Conservation (phyloP, 1,140 invertebrate species). For the Listronotus oregonensis region DNA sequence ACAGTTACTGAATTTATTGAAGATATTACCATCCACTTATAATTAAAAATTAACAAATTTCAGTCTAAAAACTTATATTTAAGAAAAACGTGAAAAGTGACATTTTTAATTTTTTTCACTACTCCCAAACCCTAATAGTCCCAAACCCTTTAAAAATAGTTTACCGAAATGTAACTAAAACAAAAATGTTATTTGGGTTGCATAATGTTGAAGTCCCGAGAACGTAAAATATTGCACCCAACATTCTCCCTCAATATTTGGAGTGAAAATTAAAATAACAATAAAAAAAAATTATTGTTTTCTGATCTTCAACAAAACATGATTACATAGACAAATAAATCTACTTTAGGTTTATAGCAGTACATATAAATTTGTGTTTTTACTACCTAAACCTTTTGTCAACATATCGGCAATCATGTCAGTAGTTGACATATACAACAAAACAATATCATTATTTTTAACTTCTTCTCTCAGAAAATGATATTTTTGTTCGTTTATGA, state of each 20-base stretch:
- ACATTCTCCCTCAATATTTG: slow-evolving; percentile 26
- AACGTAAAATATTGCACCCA: too few species aligned
- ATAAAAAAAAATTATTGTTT: background rate
- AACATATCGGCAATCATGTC: slow-evolving; percentile 31
- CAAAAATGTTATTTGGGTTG: too few species aligned
- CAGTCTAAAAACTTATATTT: too few species aligned
- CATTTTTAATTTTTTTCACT: too few species aligned
- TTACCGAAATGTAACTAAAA: too few species aligned
- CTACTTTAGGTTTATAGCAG: slow-evolving; percentile 10
- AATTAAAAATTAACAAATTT: too few species aligned
- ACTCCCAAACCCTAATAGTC: too few species aligned
- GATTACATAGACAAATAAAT: background rate
- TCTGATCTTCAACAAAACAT: background rate
- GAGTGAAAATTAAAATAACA: background rate
- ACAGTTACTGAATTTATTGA: too few species aligned
- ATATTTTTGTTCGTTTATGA: slow-evolving; percentile 30
- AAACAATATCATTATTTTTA: slow-evolving; percentile 11
- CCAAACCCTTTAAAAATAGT: too few species aligned
- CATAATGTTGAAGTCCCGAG: too few species aligned
- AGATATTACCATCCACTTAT: too few species aligned
- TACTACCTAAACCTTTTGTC: slow-evolving; percentile 12
- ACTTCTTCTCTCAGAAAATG: slow-evolving; percentile 32
- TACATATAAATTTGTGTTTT: slow-evolving; percentile 11
- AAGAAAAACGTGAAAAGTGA: too few species aligned
- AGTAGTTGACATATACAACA: slow-evolving; percentile 25